These are phyloP conservation scores for Drosophila bipectinata DNA, from an alignment of 1,140 invertebrate species.

Conservation along the genomic window DNA sequence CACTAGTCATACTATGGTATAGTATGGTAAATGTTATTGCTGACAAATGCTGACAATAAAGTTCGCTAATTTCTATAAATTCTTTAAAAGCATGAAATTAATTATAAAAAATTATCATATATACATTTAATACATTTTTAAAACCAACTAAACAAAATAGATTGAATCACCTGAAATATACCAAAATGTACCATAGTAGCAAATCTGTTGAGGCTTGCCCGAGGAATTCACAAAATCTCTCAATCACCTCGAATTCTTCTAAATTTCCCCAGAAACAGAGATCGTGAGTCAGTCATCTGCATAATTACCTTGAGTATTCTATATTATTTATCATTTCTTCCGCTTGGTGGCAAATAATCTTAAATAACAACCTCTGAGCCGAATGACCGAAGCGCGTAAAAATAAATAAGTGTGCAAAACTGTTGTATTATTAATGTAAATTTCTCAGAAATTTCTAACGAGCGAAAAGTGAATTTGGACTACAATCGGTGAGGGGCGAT, in stretches of 20 bases:
- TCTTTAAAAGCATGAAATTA: no score
- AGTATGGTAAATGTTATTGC: no score
- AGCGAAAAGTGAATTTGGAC: background rate
- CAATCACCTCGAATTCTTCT: slow-evolving; percentile 35
- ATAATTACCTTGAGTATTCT: slow-evolving; percentile 8
- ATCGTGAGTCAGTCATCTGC: slow-evolving; percentile 55
- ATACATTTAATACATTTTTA: background rate
- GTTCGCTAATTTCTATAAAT: no score
- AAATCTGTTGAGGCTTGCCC: background rate
- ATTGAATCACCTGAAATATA: background rate
- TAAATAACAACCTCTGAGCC: slow-evolving; percentile 16
- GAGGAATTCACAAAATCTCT: background rate
- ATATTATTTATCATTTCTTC: slow-evolving; percentile 15
- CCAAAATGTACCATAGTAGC: no score
- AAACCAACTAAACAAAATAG: background rate
- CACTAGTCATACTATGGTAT: no score
- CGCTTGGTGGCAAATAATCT: slow-evolving; percentile 37
- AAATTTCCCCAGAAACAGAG: slow-evolving; percentile 53
- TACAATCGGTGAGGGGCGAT: slow-evolving; percentile 7
- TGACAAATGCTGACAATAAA: no score
- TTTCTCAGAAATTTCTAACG: slow-evolving; percentile 61
- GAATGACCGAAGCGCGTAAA: slow-evolving; percentile 31
- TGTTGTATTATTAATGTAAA: slow-evolving; percentile 62
- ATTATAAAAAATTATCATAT: background rate
- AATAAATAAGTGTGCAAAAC: slow-evolving; percentile 47